Base-by-base conservation (phyloP, 2,113 vertebrate species). In the Eptesicus fuscus region DNA sequence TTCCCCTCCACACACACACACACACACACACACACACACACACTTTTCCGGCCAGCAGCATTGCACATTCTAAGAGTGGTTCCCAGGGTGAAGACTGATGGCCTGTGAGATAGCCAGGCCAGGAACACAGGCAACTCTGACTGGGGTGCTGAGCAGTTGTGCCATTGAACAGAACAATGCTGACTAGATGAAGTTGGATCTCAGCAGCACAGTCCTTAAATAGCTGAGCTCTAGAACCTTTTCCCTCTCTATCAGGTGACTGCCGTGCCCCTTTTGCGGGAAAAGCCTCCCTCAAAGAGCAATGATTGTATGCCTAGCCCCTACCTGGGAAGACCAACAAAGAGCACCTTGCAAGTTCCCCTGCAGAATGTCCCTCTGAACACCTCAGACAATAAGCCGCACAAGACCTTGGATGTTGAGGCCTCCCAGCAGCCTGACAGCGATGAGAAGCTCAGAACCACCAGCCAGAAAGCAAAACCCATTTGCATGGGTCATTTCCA, bases 291-390 rank as follows among this genome's bases (percentile, higher is more conserved):
- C 28, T 88, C 25, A 20, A 67, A 12, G 35, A 84, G 32, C 93
- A 85, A 16, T 88, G 78, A 42, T 69, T 93, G 53, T 56, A 78
- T 71, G n/a, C 61, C 25, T 80, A 83, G 73, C 53, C 63, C 69
- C 76, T 51, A 32, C 85, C 94, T 71, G 5, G 82, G 49, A 94
- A 96, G 44, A 93, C 96, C 77, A 18, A 94, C 97, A 86, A 97
- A 95, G 88, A 97, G 97, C 79, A 96, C 98, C 40, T 98, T 98
- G 98, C 98, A 99, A 89, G 96, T 98, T 85, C 98, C 98, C 3
- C 93, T 95, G 37, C 98, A 96, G 49, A 97, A 98, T 13, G 95
- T 96, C 9, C 77, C 95, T 47, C 93, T 85, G 0, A 98, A 94
- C 61, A 70, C 90, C 4, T 93, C 97, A 47, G 98, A 99, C 51